Evolutionary conservation across 2,113 vertebrate genomes (phyloP).

Genomic region (Prietella phreatophila): DNA sequence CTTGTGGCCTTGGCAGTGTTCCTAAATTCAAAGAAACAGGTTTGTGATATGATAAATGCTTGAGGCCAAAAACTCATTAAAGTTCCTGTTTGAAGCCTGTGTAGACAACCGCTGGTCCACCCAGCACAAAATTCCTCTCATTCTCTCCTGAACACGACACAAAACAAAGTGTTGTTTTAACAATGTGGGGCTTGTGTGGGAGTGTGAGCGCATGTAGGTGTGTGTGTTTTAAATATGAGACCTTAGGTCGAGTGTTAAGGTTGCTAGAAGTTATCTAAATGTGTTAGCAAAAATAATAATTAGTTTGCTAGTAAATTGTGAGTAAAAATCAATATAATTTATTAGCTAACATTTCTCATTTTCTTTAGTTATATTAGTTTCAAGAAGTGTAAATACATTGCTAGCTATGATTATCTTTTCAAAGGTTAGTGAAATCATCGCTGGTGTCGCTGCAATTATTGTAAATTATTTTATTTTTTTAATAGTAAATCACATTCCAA

Average conservation of each 20-base stretch:
- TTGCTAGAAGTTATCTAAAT: neutral
- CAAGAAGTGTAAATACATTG: neutral
- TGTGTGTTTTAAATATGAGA: neutral
- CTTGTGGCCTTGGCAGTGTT: constrained; percentile 6
- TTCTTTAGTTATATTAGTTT: neutral
- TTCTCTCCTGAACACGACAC: neutral
- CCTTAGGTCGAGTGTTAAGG: neutral
- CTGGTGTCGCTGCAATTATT: neutral
- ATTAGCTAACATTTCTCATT: neutral
- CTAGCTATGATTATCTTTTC: neutral
- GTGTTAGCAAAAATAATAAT: neutral
- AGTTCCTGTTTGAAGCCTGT: constrained; percentile 36
- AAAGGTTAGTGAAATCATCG: neutral
- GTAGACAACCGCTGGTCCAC: neutral
- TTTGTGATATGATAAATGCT: constrained; percentile 40
- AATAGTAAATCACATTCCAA: neutral
- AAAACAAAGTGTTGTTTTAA: constrained; percentile 14
- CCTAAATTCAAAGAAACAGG: constrained; percentile 32
- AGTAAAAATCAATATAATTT: neutral
- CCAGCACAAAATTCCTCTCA: constrained; percentile 24
- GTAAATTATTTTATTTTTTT: neutral
- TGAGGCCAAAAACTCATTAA: constrained; percentile 33
- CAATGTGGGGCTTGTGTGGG: constrained; percentile 9
- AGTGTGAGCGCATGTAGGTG: neutral
- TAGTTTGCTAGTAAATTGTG: neutral